Conservation (phyloP, 2,113 vertebrate genomes). For the Lutjanus erythropterus region DNA sequence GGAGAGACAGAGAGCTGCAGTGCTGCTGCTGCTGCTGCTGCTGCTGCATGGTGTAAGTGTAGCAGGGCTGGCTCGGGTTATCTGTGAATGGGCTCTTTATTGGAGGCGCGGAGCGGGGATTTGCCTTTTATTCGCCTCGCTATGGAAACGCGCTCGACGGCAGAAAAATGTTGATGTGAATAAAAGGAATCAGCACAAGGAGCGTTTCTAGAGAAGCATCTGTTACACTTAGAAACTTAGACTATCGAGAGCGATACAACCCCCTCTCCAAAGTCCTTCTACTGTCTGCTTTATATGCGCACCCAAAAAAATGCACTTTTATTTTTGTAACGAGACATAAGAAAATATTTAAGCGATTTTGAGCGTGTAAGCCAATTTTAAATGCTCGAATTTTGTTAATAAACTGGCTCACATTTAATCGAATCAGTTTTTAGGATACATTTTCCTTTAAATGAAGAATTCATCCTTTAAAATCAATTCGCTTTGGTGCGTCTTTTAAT, state of each 20-base stretch:
- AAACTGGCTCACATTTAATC: not conserved
- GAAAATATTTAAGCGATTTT: not conserved
- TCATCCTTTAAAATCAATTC: constrained; percentile 21
- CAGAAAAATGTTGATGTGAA: constrained; percentile 96
- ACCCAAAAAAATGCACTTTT: too few relatives aligned
- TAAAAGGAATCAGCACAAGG: constrained; percentile 95
- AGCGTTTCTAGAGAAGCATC: constrained; percentile 96
- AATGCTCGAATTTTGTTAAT: not conserved
- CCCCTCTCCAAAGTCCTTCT: constrained; percentile 65
- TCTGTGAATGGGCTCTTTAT: constrained; percentile 97
- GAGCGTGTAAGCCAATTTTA: not conserved
- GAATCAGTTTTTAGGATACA: not conserved
- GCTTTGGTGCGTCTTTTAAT: constrained; percentile 21
- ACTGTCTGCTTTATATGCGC: constrained; percentile 45
- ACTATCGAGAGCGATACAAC: constrained; percentile 91
- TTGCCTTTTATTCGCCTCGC: constrained; percentile 99
- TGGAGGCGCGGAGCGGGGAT: constrained; percentile 94
- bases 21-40: constrained; percentile 59
- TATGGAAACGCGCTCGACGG: constrained; percentile 99
- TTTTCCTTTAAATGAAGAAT: constrained; percentile 15
- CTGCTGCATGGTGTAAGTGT: constrained; percentile 90
- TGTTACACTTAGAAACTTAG: constrained; percentile 99
- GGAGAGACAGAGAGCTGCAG: not conserved
- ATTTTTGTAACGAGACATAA: constrained; percentile 42
- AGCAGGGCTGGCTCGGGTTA: constrained; percentile 89